Base-by-base conservation (phyloP, 2,888 invertebrate genomes). In the Clunio marinus region DNA sequence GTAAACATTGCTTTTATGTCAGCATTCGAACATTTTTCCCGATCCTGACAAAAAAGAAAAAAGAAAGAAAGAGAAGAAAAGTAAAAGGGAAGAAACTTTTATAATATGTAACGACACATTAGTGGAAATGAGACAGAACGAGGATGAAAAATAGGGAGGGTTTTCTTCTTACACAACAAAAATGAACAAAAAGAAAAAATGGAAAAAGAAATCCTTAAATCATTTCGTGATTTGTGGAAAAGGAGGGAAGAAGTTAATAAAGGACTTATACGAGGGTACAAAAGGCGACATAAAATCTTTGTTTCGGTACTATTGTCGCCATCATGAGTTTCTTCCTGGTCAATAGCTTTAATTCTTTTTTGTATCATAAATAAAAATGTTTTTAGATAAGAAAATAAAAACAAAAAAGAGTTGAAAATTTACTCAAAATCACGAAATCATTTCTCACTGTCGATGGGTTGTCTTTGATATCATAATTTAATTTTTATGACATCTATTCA, bases 81-180 rank as follows among this genome's bases (percentile, higher is more conserved):
- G 17, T 8, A 57, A 57, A 15, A 57, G 57, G 57, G 57, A 57
- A 57, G 57, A 57, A 57, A 57, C 57, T 22, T 57, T 57, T 57
- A n/a, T n/a, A n/a, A n/a, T n/a, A n/a, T n/a, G n/a, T n/a, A n/a
- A n/a, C n/a, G n/a, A n/a, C n/a, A n/a, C n/a, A n/a, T n/a, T n/a
- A n/a, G n/a, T n/a, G n/a, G n/a, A 25, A 57, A 10, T 2, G 57
- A 57, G 57, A 57, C 57, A 27, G 57, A 5, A 27, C 25, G 27
- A 57, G 57, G 57, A 57, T 57, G 27, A 57, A 57, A 57, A 27
- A 13, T 27, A n/a, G 57, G 57, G 57, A 57, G 57, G 55, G 55
- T 22, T 57, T 57, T 57, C 27, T 57, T 27, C 57, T 51, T 51
- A 17, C 51, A 22, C n/a, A 7, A n/a, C n/a, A n/a, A n/a, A n/a